Conservation (phyloP, 2,888 invertebrate genomes). For the Melipona bicolor region DNA sequence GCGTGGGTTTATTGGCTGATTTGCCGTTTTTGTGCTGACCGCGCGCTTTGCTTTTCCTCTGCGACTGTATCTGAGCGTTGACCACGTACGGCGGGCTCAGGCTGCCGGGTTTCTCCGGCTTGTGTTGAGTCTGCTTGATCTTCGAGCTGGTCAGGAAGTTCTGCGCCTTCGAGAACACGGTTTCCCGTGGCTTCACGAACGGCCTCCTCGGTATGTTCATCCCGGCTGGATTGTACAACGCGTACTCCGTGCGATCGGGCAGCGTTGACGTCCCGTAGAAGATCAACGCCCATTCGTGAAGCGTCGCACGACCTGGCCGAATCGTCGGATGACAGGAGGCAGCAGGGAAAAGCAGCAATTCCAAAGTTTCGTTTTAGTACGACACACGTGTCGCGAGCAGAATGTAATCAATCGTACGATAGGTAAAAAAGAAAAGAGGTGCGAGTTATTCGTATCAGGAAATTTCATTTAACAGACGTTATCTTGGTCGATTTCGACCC, state of each 20-base stretch:
- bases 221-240: conserved; percentile 77
- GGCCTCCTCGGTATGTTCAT: conserved; percentile 75
- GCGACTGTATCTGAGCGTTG: conserved; percentile 72
- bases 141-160: conserved; percentile 71
- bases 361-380: conserved; percentile 28
- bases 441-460: neutral
- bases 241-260: conserved; percentile 82
- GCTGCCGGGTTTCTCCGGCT: conserved; percentile 85
- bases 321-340: conserved; percentile 31
- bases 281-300: conserved; percentile 97
- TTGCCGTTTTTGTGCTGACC: conserved; percentile 82
- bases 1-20: conserved; percentile 81
- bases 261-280: conserved; percentile 93
- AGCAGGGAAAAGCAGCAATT: conserved; percentile 49
- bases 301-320: conserved; percentile 91
- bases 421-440: neutral
- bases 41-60: conserved; percentile 77
- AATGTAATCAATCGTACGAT: neutral
- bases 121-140: conserved; percentile 86
- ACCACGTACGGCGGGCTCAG: conserved; percentile 74
- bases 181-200: conserved; percentile 77
- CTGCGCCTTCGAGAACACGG: conserved; percentile 74
- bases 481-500: neutral
- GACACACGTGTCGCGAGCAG: neutral
- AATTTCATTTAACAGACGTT: neutral